A percentile compares a stretch with the other conserved stretches of the same genome.
phyloP scores from a whole-genome alignment of 2,888 invertebrate species.

The Lucinisca nassula region DNA sequence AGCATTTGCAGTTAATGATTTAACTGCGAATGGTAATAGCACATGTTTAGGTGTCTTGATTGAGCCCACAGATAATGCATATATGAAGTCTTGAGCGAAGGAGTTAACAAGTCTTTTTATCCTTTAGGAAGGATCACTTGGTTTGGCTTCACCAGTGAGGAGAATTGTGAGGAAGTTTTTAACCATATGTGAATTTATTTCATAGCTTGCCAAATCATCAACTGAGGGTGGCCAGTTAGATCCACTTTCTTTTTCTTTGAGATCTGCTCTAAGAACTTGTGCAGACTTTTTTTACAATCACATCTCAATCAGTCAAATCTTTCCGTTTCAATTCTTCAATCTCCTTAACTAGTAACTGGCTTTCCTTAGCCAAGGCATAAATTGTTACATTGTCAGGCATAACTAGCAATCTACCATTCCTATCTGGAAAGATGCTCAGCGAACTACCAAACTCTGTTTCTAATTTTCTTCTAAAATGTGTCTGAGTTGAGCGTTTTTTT shows the following conservation, averaged over 20 bases:
- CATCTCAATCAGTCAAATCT: not conserved
- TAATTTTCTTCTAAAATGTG: not conserved
- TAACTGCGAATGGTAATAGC: not conserved
- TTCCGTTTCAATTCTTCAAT: not conserved
- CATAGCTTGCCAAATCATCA: not conserved
- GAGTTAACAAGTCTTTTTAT: not conserved
- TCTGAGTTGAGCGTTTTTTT: not conserved
- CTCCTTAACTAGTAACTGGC: not conserved
- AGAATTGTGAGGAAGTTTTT: not conserved
- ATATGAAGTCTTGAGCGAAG: not conserved
- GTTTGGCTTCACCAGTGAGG: not conserved
- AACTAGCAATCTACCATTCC: not conserved
- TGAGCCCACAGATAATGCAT: not conserved
- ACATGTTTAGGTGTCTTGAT: not conserved
- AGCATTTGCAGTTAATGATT: not conserved
- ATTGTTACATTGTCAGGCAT: not conserved
- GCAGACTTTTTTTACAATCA: not conserved
- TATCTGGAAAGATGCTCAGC: not conserved
- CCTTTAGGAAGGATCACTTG: not conserved
- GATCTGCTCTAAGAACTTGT: not conserved
- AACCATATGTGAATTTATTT: not conserved
- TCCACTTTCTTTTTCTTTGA: not conserved
- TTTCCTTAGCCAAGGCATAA: not conserved
- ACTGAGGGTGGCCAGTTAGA: not conserved
- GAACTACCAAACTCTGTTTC: not conserved